Evolutionary conservation across 2,113 vertebrate species (phyloP), one percentile per base, ranked within the genome.

Genomic region (Anseranas semipalmata): DNA sequence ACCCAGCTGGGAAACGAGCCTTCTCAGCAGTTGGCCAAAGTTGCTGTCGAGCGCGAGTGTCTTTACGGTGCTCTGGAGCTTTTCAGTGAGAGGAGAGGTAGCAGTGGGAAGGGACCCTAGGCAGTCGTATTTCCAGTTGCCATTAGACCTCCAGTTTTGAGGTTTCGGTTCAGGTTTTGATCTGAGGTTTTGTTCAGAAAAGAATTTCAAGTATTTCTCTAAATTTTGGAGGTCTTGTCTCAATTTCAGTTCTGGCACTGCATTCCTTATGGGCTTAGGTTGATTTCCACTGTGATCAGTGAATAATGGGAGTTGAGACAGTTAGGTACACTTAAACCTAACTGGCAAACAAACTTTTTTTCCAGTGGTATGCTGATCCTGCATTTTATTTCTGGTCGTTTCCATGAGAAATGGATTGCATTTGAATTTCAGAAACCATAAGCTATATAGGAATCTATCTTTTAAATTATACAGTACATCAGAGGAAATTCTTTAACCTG

Each of bases 361-460:
- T 81, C 89, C 83, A 91, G 45, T 28, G 46, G 56, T 81, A 18
- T 92, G 85, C 66, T 72, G 89, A 37, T 37, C 33, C 79, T 68
- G 52, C 32, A 24, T 59, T 95, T 89, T 88, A 78, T 94, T 93
- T 96, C 71, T 58, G 33, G 74, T 81, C 1, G 5, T 91, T 95
- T 92, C 83, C 62, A 70, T 68, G 80, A 86, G 58, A 68, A 93
- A 58, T 82, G 53, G 58, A 14, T 94, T 53, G 35, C 75, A 58
- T 92, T 89, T 85, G 80, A 82, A 82, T 96, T 96, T 92, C 84
- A 76, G 77, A 93, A 96, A 79, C 73, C 48, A 30, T 90, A 78
- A 89, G 68, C 88, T 91, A 17, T 68, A 89, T 14, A 62, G 66
- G 81, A 96, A 89, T 16, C 58, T 7, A 1, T 84, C 58, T 72